phyloP scores from a whole-genome alignment of 2,797 vertebrate species.

The Gadopsis marmoratus region DNA sequence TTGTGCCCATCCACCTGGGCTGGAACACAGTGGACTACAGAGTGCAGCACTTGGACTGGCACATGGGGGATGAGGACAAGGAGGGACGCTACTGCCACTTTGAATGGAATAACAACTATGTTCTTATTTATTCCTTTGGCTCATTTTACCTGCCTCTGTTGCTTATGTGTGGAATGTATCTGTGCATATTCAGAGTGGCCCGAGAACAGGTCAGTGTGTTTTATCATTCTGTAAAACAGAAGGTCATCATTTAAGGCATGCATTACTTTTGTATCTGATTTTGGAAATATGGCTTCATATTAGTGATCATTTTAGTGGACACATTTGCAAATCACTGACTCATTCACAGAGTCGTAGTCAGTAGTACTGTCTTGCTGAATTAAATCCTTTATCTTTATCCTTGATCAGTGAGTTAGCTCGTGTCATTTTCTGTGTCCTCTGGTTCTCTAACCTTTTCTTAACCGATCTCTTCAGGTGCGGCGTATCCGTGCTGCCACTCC shows the following conservation, averaged over 20 bases:
- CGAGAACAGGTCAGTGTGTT: slow-evolving; percentile 86
- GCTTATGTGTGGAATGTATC: slow-evolving; percentile 93
- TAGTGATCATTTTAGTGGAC: not conserved
- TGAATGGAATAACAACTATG: slow-evolving; percentile 89
- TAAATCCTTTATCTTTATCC: not conserved
- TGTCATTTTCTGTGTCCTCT: slow-evolving; percentile 11
- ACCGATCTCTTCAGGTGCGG: slow-evolving; percentile 79
- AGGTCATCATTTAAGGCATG: slow-evolving; percentile 14
- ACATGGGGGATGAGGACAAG: slow-evolving; percentile 56
- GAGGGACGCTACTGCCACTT: slow-evolving; percentile 84
- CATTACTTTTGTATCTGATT: slow-evolving; percentile 1
- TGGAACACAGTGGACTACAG: slow-evolving; percentile 90
- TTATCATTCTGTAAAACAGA: slow-evolving; percentile 26
- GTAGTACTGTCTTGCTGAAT: not conserved
- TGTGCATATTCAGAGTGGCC: slow-evolving; percentile 92
- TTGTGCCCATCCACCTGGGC: slow-evolving; percentile 93
- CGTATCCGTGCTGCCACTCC: slow-evolving; percentile 89
- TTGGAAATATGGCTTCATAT: not conserved
- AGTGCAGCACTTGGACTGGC: slow-evolving; percentile 83
- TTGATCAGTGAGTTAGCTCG: not conserved
- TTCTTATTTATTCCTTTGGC: slow-evolving; percentile 86
- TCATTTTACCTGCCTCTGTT: slow-evolving; percentile 94
- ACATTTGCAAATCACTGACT: not conserved
- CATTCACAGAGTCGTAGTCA: not conserved
- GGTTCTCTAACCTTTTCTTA: slow-evolving; percentile 17